Conservation (phyloP, 23 tunicate species). For the Diplosoma virens region DNA sequence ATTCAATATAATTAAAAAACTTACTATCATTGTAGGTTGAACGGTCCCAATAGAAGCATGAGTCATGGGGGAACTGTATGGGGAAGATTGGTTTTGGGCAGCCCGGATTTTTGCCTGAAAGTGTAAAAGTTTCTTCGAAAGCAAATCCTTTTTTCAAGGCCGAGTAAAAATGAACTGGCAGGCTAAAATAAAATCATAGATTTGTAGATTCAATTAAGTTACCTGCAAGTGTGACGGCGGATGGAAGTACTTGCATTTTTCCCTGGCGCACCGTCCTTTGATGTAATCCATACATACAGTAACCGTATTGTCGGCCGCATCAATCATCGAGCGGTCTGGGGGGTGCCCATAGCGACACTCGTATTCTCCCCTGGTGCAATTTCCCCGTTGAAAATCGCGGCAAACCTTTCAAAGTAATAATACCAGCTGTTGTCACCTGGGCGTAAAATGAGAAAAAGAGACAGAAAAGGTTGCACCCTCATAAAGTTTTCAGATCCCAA, state of each 20-base stretch:
- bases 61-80: slow-evolving; percentile 45
- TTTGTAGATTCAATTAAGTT: no score
- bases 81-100: slow-evolving; percentile 53
- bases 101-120: slow-evolving; percentile 87
- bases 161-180: no score
- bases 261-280: slow-evolving; percentile 91
- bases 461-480: no score
- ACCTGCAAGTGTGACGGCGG: slow-evolving; percentile 98
- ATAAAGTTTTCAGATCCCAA: no score
- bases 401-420: no score
- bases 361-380: slow-evolving; percentile 91
- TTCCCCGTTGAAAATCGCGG: slow-evolving; percentile 91
- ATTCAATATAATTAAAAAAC: no score
- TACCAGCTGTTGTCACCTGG: no score
- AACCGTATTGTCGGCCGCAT: slow-evolving; percentile 84
- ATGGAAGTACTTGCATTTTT: slow-evolving; percentile 97
- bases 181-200: no score
- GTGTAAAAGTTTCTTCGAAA: no score
- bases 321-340: slow-evolving; percentile 84
- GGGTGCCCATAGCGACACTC: slow-evolving; percentile 98
- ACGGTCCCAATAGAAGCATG: slow-evolving; percentile 18
- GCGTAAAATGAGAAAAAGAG: no score
- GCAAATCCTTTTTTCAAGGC: no score
- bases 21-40: slow-evolving; percentile 56
- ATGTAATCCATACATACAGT: slow-evolving; percentile 99